These are phyloP conservation scores for Caenorhabditis brenneri DNA, from an alignment of 1,140 invertebrate species.

Conservation along the genomic window DNA sequence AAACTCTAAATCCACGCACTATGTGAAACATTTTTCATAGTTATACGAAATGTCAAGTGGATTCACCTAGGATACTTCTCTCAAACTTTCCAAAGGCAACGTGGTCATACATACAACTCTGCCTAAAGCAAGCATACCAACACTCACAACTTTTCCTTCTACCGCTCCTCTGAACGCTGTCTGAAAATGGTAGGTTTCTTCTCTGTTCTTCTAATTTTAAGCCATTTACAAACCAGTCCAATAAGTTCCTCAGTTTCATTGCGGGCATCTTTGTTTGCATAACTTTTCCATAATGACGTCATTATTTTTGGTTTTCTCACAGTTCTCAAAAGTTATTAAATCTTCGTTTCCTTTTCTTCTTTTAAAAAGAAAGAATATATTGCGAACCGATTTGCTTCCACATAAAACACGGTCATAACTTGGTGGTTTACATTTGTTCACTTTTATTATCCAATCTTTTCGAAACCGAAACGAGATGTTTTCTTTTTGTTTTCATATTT, in stretches of 20 bases:
- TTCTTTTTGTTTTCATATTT: neutral
- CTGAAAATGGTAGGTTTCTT: too few species aligned
- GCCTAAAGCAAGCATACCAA: too few species aligned
- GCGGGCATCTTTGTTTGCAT: neutral
- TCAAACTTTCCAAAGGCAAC: too few species aligned
- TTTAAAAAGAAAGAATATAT: neutral
- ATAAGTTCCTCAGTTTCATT: neutral
- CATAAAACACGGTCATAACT: neutral
- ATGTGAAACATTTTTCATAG: too few species aligned
- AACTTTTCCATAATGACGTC: neutral
- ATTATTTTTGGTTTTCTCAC: conserved; percentile 4
- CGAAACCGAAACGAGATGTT: neutral
- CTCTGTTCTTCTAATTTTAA: too few species aligned
- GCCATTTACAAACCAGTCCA: too few species aligned
- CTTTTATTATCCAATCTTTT: neutral
- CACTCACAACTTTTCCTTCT: too few species aligned
- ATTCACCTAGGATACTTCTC: too few species aligned
- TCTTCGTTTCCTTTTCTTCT: neutral
- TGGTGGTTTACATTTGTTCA: neutral
- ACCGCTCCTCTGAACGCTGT: too few species aligned
- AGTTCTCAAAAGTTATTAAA: conserved; percentile 32
- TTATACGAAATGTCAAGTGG: too few species aligned
- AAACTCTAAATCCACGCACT: too few species aligned
- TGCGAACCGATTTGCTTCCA: neutral
- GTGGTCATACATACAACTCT: too few species aligned